These are phyloP conservation scores for mouse (Mus musculus) DNA, from an alignment of 2,113 vertebrate species.

Conservation along the genomic window DNA sequence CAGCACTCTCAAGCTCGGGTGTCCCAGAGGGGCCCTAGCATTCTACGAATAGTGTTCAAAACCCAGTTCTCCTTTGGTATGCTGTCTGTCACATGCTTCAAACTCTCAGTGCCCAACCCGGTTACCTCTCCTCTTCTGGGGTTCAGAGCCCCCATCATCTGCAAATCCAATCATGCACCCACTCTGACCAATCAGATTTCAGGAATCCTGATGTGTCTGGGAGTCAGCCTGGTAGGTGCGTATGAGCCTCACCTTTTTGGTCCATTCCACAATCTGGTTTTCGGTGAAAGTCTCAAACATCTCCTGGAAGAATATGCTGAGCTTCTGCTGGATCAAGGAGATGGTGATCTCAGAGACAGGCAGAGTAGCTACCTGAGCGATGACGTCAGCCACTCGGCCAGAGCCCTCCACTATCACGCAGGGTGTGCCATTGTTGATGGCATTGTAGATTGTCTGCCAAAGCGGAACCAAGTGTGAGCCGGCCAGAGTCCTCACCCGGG, in stretches of 20 bases:
- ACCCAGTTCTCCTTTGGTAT: not conserved
- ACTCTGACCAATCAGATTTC: accelerated
- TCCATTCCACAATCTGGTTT: slow-evolving; percentile 91
- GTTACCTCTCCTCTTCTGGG: accelerated
- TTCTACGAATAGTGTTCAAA: accelerated
- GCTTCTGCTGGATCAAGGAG: slow-evolving; percentile 88
- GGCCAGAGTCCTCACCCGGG: accelerated
- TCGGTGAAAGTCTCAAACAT: slow-evolving; percentile 90
- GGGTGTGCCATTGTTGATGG: slow-evolving; percentile 92
- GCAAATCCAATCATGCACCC: accelerated
- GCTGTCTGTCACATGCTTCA: not conserved
- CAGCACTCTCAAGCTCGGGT: accelerated
- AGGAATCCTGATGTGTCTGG: not conserved
- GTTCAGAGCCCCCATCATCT: not conserved
- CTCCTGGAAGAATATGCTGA: slow-evolving; percentile 89
- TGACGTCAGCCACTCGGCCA: slow-evolving; percentile 95
- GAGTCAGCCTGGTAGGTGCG: not conserved
- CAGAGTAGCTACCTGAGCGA: slow-evolving; percentile 91
- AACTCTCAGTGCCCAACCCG: not conserved
- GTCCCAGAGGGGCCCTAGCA: too few species aligned
- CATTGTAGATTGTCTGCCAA: slow-evolving; percentile 93
- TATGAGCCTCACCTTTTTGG: slow-evolving; percentile 91
- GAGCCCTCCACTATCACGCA: slow-evolving; percentile 97
- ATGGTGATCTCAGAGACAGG: slow-evolving; percentile 89
- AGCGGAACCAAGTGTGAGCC: not conserved